Evolutionary conservation across 2,113 vertebrate species (phyloP).

Genomic region (Notarius quadriscutis): DNA sequence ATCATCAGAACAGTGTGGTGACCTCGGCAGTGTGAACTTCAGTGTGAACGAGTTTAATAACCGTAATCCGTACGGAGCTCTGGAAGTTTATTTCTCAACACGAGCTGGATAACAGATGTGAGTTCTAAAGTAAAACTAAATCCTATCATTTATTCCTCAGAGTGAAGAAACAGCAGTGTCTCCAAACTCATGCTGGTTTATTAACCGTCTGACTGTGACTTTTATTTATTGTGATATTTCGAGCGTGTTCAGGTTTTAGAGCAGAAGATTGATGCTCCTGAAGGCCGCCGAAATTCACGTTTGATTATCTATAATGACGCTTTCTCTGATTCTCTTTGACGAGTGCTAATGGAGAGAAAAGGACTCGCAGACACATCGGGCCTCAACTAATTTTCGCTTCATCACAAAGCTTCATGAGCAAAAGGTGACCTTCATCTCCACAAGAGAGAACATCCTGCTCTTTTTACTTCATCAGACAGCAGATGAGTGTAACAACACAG

Average conservation of each 20-base stretch:
- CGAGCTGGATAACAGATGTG: background rate
- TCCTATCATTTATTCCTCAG: background rate
- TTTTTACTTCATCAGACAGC: conserved; percentile 57
- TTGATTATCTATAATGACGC: conserved; percentile 60
- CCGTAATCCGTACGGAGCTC: background rate
- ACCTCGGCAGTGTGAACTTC: background rate
- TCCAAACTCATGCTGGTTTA: background rate
- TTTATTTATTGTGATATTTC: conserved; percentile 5
- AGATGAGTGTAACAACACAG: background rate
- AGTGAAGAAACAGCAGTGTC: background rate
- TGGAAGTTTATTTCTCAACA: background rate
- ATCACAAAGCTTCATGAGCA: conserved; percentile 65
- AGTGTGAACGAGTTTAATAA: background rate
- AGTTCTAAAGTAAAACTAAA: background rate
- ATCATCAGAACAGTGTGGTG: no score
- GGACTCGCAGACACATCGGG: conserved; percentile 66
- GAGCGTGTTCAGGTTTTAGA: conserved; percentile 32
- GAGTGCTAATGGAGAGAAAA: conserved; percentile 74
- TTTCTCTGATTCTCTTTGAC: conserved; percentile 72
- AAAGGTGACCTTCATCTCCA: conserved; percentile 68
- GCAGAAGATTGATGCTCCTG: conserved; percentile 51
- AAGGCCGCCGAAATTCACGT: conserved; percentile 56
- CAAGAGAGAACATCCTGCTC: conserved; percentile 47
- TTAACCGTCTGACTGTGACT: conserved; percentile 11
- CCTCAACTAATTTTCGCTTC: conserved; percentile 66